Base-by-base conservation (phyloP, 2,888 invertebrate species). In the Omphaloscelis lunosa region DNA sequence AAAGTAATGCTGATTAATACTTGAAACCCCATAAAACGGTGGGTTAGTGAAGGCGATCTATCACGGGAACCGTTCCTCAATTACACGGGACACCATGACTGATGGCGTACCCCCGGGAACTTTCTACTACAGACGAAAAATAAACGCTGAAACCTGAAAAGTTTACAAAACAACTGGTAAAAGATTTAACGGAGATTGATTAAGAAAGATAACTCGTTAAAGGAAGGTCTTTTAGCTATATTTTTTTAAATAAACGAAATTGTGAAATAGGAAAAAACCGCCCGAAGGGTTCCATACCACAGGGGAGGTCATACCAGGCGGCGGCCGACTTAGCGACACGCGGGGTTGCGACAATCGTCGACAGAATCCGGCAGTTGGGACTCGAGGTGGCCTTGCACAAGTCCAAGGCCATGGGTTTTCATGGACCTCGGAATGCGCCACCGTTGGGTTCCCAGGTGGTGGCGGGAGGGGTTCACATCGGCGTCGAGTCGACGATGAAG, bases 11-110 rank as follows among this genome's bases (percentile, higher is more conserved):
- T 75, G 74, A 83, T 78, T 41, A 77, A 83, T 86, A 80, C 66
- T 74, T 65, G 61, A 67, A 77, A 79, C 72, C 61, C 70, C 68
- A 80, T 78, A 80, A 77, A 79, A 71, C 51, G 75, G 56, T 73
- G 53, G 78, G 75, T 84, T 63, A 68, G 78, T 72, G 61, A 63
- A 63, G 56, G 59, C 75, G 80, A 88, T 88, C 87, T 72, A 88
- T 88, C 87, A 88, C 71, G 51, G 66, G 66, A 71, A 68, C 72
- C 66, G 62, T 72, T 87, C 77, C 80, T 83, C 87, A 83, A 88
- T 87, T 86, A 87, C 83, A 72, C 62, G 78, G 71, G 88, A 82
- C 86, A 79, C 80, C 80, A 78, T 83, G 89, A 86, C 83, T 81
- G 89, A 89, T 89, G 77, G 72, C 71, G 72, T 53, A 27, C 76